These are phyloP conservation scores for Aphidius colemani DNA, from an alignment of 2,888 invertebrate species.

Conservation along the genomic window DNA sequence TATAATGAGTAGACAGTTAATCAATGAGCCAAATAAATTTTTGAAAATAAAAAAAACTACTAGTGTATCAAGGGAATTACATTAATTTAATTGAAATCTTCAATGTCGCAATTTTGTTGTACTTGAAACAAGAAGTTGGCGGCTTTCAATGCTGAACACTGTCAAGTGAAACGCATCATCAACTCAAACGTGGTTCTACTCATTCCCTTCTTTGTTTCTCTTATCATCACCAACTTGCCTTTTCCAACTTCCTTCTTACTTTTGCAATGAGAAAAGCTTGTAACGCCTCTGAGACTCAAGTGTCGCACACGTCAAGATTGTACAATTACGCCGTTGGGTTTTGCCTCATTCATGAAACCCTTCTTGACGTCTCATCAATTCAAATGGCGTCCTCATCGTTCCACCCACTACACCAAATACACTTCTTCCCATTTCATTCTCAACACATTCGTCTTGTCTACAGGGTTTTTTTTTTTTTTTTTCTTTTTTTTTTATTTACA, in stretches of 20 bases:
- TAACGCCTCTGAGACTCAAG: constrained; percentile 14
- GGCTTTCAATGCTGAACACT: neutral
- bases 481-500: no score
- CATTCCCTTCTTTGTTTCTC: neutral
- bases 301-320: constrained; percentile 15
- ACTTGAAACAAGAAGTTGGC: constrained; percentile 1
- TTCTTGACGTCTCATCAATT: constrained; percentile 19
- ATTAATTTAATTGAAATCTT: neutral
- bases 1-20: no score
- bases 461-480: no score
- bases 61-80: neutral
- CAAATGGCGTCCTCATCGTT: constrained; percentile 18
- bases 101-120: constrained; percentile 1
- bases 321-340: constrained; percentile 17
- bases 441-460: neutral
- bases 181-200: neutral
- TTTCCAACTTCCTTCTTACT: neutral
- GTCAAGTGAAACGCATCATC: constrained; percentile 19
- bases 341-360: constrained; percentile 2
- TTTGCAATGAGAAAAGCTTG: constrained; percentile 10
- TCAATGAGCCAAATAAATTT: no score
- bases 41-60: neutral
- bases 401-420: neutral
- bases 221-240: neutral
- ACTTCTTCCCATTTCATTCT: neutral